Evolutionary conservation across 2,888 invertebrate species (phyloP).

Genomic region (Seira sanloemensis): DNA sequence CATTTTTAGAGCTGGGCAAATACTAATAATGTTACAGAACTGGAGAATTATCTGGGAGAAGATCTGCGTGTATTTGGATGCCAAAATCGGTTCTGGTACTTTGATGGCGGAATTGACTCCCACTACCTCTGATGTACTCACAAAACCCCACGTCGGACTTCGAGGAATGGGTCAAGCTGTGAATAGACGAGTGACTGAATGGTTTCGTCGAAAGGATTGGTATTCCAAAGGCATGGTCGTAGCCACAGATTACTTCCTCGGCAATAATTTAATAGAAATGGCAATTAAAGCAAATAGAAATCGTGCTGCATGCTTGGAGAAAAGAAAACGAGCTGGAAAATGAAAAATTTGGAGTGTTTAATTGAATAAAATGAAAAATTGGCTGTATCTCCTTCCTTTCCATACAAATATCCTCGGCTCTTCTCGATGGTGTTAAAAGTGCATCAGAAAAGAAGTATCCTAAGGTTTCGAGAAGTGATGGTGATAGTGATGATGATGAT

Average conservation of each 20-base stretch:
- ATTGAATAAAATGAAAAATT: background rate
- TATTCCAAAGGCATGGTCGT: slow-evolving; percentile 77
- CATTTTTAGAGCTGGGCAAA: slow-evolving; percentile 80
- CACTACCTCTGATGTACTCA: slow-evolving; percentile 76
- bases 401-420: too few species aligned
- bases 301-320: slow-evolving; percentile 27
- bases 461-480: background rate
- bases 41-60: slow-evolving; percentile 78
- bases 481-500: background rate
- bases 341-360: background rate
- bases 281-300: slow-evolving; percentile 73
- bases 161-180: slow-evolving; percentile 77
- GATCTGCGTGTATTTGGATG: slow-evolving; percentile 32
- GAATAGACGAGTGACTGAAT: slow-evolving; percentile 81
- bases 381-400: background rate
- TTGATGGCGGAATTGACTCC: slow-evolving; percentile 79
- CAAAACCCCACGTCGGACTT: slow-evolving; percentile 77
- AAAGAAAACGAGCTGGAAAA: background rate
- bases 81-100: slow-evolving; percentile 74
- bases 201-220: slow-evolving; percentile 79
- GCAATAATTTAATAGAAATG: slow-evolving; percentile 77
- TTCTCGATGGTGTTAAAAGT: background rate
- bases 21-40: slow-evolving; percentile 78
- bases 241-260: slow-evolving; percentile 78
- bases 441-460: background rate